Evolutionary conservation across 2,888 invertebrate genomes (phyloP).

Genomic region (Fabriciana adippe): DNA sequence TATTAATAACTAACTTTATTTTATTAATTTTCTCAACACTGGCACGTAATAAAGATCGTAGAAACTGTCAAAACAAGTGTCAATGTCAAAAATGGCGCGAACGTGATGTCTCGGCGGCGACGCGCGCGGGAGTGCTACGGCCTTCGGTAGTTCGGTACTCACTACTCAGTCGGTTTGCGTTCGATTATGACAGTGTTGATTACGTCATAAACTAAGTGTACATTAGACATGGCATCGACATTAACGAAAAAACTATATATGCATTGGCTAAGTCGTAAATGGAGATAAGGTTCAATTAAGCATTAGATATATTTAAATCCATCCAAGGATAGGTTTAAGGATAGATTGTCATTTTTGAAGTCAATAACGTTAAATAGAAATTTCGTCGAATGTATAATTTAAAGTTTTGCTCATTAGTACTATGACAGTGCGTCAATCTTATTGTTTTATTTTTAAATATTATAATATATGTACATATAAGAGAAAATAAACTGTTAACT

Average conservation of each 20-base stretch:
- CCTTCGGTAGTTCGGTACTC: slow-evolving; percentile 26
- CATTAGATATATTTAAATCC: no score
- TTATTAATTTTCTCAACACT: slow-evolving; percentile 46
- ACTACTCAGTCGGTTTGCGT: not conserved
- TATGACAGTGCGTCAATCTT: no score
- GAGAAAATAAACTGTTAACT: no score
- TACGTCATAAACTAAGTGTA: slow-evolving; percentile 29
- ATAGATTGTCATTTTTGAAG: no score
- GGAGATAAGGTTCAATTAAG: no score
- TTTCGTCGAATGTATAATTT: no score
- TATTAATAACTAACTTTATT: slow-evolving; percentile 16
- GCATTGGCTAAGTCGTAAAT: no score
- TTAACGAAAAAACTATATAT: not conserved
- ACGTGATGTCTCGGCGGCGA: slow-evolving; percentile 50
- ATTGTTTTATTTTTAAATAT: no score
- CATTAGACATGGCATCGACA: not conserved
- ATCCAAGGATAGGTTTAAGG: no score
- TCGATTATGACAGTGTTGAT: slow-evolving; percentile 25
- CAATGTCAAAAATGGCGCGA: slow-evolving; percentile 44
- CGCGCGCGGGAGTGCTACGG: slow-evolving; percentile 50
- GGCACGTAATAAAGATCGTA: slow-evolving; percentile 49
- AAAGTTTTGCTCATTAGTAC: no score
- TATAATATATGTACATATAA: no score
- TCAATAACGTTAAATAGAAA: no score
- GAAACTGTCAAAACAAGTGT: slow-evolving; percentile 46